A percentile compares a stretch with the other conserved stretches of the same genome.
Evolutionary conservation across 2,113 vertebrate genomes (phyloP).

Genomic region (Phalacrocorax aristotelis): DNA sequence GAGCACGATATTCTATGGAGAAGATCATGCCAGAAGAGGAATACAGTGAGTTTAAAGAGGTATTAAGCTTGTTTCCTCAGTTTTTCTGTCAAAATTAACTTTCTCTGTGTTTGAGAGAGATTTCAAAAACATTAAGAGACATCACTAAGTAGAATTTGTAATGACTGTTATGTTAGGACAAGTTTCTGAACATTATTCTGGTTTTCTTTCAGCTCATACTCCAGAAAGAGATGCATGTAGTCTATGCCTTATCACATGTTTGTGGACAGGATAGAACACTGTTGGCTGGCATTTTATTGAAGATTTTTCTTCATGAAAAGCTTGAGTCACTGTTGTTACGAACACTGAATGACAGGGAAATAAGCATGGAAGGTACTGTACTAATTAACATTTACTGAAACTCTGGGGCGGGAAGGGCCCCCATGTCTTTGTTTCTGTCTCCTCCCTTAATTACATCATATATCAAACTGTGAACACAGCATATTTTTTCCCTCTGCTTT

Average conservation of each 20-base stretch:
- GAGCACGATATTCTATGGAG: constrained; percentile 94
- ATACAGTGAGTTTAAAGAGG: constrained; percentile 97
- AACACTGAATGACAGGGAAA: constrained; percentile 95
- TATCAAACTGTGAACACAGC: neutral
- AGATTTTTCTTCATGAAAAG: constrained; percentile 93
- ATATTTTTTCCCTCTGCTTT: neutral
- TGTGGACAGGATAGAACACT: constrained; percentile 96
- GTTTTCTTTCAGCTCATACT: constrained; percentile 84
- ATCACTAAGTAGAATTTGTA: neutral
- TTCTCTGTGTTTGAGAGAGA: neutral
- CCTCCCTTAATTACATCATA: neutral
- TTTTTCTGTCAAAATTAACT: constrained; percentile 24
- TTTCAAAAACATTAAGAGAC: neutral
- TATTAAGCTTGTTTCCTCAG: constrained; percentile 63
- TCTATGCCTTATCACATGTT: constrained; percentile 92
- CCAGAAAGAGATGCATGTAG: constrained; percentile 91
- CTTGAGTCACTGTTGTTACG: constrained; percentile 88
- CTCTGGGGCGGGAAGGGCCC: neutral
- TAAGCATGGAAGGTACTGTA: constrained; percentile 91
- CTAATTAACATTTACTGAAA: neutral
- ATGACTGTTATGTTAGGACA: neutral
- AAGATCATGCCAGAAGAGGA: constrained; percentile 99
- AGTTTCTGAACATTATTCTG: constrained; percentile 8
- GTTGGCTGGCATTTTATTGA: constrained; percentile 90
- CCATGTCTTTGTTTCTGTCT: neutral